Base-by-base conservation (phyloP, 1,140 invertebrate species). In the Atopsyche davidsoni region DNA sequence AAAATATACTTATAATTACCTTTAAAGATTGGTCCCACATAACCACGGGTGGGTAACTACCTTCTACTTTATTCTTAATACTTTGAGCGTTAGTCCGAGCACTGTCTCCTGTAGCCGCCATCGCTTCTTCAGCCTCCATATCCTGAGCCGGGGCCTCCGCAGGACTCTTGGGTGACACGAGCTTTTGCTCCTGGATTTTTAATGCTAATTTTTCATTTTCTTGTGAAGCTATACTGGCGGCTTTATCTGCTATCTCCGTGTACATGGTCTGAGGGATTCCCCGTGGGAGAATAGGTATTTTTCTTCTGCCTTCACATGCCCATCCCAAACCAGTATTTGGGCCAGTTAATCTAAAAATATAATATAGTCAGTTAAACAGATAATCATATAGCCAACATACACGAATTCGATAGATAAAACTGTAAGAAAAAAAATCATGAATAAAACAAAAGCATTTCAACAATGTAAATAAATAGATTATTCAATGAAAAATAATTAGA, bases 221-320 rank as follows among this genome's bases (percentile, higher is more conserved):
- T 1, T 68, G 71, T 23, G 66, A 71, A 7, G 64, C 64, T 40
- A 54, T 56, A 48, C 76, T 71, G 2, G 77, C 75, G 35, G 76
- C 71, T 60, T 75, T 75, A 66, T 91, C 89, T n/a, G 90, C 89
- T 58, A 92, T 78, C 17, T 82, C 82, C 57, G 87, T 88, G 62
- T 90, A 90, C 13, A 83, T 82, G 2, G 88, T 91, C 60, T 89
- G 86, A 21, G 89, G 84, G 46, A 86, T 80, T 14, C 87, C 78
- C 53, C 91, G 75, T 4, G 87, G 85, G 67, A 93, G 75, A 24
- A 93, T 68, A 9, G 90, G 89, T 54, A 92, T 80, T 34, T 82
- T 68, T 60, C 90, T 76, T 21, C 89, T 72, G 17, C 90, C 91
- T 73, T 94, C 91, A 52, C 86, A 80, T 47, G 85, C 78, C 92